A percentile compares a stretch with the other conserved stretches of the same genome.
Conservation (phyloP, 2,797 vertebrate species). For the Perodicticus potto region DNA sequence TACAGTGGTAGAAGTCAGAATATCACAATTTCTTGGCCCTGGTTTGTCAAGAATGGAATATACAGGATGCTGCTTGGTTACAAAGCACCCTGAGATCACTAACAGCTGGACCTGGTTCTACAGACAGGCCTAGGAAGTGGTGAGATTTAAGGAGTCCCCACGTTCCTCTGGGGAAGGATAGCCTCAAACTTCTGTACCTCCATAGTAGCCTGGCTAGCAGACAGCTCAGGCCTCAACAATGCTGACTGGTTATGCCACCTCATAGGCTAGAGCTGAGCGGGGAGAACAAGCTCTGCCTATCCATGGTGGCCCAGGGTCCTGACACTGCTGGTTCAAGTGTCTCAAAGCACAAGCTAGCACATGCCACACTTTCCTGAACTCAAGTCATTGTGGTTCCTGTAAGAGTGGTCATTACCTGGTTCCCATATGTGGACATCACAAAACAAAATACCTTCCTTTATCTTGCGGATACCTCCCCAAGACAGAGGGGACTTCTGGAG, state of each 20-base stretch:
- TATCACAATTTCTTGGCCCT: background rate
- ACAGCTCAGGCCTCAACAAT: background rate
- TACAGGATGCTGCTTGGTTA: background rate
- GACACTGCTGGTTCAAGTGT: background rate
- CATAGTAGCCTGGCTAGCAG: background rate
- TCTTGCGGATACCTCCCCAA: background rate
- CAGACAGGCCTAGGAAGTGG: background rate
- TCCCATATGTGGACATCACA: background rate
- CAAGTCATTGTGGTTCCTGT: background rate
- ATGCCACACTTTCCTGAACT: rapidly evolving
- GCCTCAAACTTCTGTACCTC: background rate
- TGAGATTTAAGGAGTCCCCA: background rate
- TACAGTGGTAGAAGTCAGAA: background rate
- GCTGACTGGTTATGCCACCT: background rate
- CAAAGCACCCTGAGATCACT: background rate
- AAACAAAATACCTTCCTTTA: background rate
- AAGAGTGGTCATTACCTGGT: rapidly evolving
- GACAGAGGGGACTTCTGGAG: background rate
- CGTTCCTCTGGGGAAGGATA: background rate
- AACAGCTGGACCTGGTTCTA: background rate
- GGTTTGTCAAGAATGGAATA: background rate
- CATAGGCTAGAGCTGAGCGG: background rate
- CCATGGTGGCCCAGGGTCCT: background rate
- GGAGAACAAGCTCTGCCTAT: background rate
- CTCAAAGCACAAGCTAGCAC: background rate